Conservation (phyloP, 2,888 invertebrate genomes). For the Caenorhabditis afra region DNA sequence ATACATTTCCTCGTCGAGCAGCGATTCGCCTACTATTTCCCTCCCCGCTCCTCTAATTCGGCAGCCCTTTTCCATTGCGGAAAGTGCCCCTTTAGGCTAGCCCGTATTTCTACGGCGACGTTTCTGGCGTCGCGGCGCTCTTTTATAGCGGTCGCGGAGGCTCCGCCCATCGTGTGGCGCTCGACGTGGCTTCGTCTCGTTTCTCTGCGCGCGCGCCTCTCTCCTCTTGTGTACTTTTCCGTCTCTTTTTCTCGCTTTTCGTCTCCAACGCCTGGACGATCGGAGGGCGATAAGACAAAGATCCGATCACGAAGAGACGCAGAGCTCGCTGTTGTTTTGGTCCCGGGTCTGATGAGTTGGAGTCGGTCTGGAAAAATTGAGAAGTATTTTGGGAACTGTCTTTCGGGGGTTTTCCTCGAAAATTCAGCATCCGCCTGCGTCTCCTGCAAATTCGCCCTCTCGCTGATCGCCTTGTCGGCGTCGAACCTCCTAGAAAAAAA, state of each 20-base stretch:
- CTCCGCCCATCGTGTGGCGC: constrained; percentile 52
- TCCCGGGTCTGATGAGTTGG: no score
- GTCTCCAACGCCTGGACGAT: background rate
- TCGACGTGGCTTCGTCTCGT: constrained; percentile 50
- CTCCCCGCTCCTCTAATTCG: no score
- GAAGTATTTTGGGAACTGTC: no score
- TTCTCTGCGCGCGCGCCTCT: constrained; percentile 18
- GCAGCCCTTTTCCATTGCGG: background rate
- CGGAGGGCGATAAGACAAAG: background rate
- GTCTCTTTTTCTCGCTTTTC: no score
- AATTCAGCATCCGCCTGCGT: no score
- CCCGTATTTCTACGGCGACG: constrained; percentile 72
- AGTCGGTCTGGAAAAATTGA: no score
- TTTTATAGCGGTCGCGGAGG: constrained; percentile 52
- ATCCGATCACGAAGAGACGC: no score
- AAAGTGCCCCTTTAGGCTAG: constrained; percentile 33
- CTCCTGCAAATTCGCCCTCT: no score
- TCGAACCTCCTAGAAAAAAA: no score
- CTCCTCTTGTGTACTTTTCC: constrained; percentile 49
- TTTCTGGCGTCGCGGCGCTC: constrained; percentile 26
- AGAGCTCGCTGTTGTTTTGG: no score
- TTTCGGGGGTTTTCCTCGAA: no score
- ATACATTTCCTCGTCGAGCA: constrained; percentile 12
- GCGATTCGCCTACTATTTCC: constrained; percentile 27
- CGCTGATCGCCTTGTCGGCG: no score